Evolutionary conservation across 2,888 invertebrate species (phyloP).

Genomic region (Lasioglossum calceatum): DNA sequence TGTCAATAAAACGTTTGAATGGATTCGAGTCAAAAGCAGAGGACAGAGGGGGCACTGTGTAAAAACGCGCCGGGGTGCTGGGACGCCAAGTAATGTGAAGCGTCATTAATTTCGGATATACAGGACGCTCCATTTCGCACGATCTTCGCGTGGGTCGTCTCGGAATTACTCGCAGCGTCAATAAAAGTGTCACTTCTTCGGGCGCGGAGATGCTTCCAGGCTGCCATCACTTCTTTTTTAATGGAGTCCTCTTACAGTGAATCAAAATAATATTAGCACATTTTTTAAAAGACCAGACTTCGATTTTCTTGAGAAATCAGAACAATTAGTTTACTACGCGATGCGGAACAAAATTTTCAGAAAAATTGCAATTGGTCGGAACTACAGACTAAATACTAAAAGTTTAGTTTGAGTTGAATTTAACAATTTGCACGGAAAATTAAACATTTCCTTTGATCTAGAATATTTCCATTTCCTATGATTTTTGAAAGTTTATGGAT

Average conservation of each 20-base stretch:
- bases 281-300: too few species aligned
- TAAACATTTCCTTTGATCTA: too few species aligned
- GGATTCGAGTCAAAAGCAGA: not conserved
- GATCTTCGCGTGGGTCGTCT: not conserved
- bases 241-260: not conserved
- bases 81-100: not conserved
- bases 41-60: not conserved
- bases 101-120: conserved; percentile 18
- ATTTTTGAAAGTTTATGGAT: too few species aligned
- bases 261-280: too few species aligned
- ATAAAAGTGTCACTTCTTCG: not conserved
- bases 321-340: too few species aligned
- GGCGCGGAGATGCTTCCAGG: not conserved
- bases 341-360: too few species aligned
- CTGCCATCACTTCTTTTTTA: not conserved
- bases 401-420: too few species aligned
- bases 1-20: conserved; percentile 9
- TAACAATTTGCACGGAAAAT: too few species aligned
- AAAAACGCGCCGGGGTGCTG: not conserved
- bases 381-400: too few species aligned
- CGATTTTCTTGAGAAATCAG: too few species aligned
- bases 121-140: not conserved
- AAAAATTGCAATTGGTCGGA: too few species aligned
- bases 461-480: too few species aligned
- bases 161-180: not conserved